Conservation (phyloP, 2,113 vertebrate genomes). For the Struthidea cinerea region DNA sequence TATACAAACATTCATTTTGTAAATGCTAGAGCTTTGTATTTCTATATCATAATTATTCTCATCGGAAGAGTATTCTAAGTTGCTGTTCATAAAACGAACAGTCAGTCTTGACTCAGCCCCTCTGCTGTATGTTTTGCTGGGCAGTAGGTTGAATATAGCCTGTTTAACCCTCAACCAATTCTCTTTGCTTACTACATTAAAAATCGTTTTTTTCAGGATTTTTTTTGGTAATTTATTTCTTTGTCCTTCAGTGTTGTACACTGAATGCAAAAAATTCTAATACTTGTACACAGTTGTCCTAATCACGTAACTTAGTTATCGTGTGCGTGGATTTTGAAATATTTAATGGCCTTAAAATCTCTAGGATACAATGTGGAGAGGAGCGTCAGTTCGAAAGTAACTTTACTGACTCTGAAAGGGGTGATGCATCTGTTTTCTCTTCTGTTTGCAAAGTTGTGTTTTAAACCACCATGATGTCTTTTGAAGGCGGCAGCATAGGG, state of each 20-base stretch:
- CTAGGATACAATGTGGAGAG: background rate
- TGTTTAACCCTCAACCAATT: background rate
- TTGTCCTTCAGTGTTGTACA: background rate
- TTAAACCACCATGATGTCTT: background rate
- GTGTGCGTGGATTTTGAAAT: accelerated
- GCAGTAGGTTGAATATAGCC: background rate
- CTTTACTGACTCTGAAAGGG: background rate
- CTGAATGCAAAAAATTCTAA: background rate
- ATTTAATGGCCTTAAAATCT: background rate
- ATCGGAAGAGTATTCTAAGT: background rate
- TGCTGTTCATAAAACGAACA: background rate
- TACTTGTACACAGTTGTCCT: background rate
- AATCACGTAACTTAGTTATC: background rate
- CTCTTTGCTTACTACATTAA: background rate
- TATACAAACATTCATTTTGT: background rate
- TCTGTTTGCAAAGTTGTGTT: background rate
- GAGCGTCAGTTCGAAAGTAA: background rate
- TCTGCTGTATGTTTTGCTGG: background rate
- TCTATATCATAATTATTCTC: background rate
- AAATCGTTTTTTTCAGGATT: accelerated
- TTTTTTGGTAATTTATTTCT: background rate
- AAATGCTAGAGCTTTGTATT: background rate
- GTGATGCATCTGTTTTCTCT: background rate
- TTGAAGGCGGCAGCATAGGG: background rate
- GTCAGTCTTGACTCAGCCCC: background rate